These are phyloP conservation scores for Mastomys natalensis DNA, from an alignment of 2,113 vertebrate genomes.

Conservation along the genomic window DNA sequence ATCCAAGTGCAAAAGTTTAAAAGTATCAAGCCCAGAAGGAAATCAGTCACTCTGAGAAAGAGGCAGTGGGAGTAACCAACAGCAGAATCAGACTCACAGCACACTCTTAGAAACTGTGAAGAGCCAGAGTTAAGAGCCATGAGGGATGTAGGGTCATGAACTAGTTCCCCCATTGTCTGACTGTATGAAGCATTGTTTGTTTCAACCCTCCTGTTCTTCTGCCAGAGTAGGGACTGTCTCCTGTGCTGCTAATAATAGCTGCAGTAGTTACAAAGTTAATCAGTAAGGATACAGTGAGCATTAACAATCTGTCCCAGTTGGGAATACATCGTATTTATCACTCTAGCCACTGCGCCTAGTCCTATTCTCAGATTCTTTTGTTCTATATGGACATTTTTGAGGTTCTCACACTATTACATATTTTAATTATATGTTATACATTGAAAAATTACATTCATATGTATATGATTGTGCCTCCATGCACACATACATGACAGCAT, in stretches of 20 bases:
- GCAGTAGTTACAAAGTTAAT: background rate
- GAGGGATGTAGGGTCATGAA: background rate
- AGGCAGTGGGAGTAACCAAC: background rate
- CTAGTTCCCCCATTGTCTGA: background rate
- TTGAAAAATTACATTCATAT: background rate
- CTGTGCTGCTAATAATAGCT: background rate
- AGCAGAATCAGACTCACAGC: background rate
- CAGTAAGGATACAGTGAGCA: background rate
- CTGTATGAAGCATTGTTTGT: background rate
- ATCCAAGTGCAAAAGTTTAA: background rate
- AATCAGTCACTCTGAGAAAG: background rate
- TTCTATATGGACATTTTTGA: background rate
- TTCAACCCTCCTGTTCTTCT: background rate
- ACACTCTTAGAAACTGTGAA: slow-evolving; percentile 40
- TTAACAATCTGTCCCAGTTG: background rate
- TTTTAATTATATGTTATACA: background rate
- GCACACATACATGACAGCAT: background rate
- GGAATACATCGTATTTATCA: background rate
- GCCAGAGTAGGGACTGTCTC: background rate
- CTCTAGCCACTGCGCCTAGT: background rate
- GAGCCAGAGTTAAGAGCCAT: slow-evolving; percentile 11
- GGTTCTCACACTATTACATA: background rate
- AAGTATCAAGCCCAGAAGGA: background rate
- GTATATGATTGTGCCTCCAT: background rate
- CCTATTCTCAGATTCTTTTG: background rate